Evolutionary conservation across 2,113 vertebrate species (phyloP).

Genomic region (Campylorhamphus procurvoides): DNA sequence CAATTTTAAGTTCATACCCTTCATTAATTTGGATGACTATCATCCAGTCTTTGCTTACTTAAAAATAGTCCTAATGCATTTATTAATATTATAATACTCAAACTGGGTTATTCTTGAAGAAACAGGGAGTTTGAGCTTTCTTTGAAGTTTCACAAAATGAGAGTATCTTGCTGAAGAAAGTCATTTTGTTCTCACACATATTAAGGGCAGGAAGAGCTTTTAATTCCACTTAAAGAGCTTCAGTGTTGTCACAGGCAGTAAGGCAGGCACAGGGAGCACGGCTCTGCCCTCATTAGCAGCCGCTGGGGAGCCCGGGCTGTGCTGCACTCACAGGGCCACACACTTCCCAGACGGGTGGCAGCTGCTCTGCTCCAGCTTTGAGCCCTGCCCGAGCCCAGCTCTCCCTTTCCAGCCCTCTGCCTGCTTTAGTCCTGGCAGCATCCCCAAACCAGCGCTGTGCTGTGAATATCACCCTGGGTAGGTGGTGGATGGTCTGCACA

Average conservation of each 20-base stretch:
- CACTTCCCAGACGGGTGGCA: background rate
- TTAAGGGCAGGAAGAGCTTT: slow-evolving; percentile 30
- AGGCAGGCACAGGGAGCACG: background rate
- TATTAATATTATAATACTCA: slow-evolving; percentile 57
- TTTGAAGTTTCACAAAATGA: slow-evolving; percentile 50
- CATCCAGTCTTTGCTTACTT: slow-evolving; percentile 63
- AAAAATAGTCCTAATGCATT: slow-evolving; percentile 64
- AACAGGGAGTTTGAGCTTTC: slow-evolving; percentile 8
- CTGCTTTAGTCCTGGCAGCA: background rate
- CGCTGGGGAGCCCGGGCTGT: background rate
- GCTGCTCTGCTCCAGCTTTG: background rate
- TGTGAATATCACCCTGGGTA: fast-evolving
- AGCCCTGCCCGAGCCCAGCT: background rate
- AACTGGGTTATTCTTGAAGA: slow-evolving; percentile 47
- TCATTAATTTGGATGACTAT: slow-evolving; percentile 67
- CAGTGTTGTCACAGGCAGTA: background rate
- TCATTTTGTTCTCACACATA: background rate
- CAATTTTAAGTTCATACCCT: slow-evolving; percentile 68
- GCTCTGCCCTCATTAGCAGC: background rate
- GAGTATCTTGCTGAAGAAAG: background rate
- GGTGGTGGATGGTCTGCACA: background rate
- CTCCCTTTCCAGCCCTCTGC: background rate
- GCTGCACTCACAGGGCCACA: background rate
- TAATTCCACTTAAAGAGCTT: background rate
- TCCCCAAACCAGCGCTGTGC: background rate